Evolutionary conservation across 2,113 vertebrate species (phyloP).

Genomic region (Myiagra hebetior): DNA sequence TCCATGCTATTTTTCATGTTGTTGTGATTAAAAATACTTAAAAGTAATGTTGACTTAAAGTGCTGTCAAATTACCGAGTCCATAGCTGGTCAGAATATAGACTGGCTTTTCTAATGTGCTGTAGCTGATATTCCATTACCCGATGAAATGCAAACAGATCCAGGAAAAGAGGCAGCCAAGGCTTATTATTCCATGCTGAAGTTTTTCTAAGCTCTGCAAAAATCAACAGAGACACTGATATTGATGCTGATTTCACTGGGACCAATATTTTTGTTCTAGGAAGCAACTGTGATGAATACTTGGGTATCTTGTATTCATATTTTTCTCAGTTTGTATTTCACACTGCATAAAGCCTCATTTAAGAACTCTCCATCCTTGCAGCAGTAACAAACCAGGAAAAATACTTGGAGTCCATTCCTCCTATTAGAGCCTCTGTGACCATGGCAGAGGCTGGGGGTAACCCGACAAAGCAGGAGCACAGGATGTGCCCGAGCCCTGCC

Average conservation of each 20-base stretch:
- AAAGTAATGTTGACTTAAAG: neutral
- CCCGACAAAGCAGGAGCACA: neutral
- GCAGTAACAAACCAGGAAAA: neutral
- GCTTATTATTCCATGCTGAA: neutral
- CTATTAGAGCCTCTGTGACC: neutral
- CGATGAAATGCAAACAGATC: neutral
- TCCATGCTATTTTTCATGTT: neutral
- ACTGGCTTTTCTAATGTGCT: neutral
- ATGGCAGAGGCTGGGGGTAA: neutral
- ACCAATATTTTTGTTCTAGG: neutral
- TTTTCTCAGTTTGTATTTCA: neutral
- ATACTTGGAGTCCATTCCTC: neutral
- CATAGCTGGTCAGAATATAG: neutral
- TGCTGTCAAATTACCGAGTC: neutral
- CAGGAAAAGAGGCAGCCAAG: neutral
- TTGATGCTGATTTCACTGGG: neutral
- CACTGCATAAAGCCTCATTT: neutral
- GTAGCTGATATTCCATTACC: neutral
- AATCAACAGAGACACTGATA: neutral
- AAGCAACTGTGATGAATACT: neutral
- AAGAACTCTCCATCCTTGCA: neutral
- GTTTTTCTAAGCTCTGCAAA: neutral
- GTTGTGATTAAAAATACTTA: slow-evolving; percentile 6
- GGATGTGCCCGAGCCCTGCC: neutral
- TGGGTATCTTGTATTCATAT: neutral